These are phyloP conservation scores for Eumerus sabulonum DNA, from an alignment of 2,888 invertebrate genomes.

Conservation along the genomic window DNA sequence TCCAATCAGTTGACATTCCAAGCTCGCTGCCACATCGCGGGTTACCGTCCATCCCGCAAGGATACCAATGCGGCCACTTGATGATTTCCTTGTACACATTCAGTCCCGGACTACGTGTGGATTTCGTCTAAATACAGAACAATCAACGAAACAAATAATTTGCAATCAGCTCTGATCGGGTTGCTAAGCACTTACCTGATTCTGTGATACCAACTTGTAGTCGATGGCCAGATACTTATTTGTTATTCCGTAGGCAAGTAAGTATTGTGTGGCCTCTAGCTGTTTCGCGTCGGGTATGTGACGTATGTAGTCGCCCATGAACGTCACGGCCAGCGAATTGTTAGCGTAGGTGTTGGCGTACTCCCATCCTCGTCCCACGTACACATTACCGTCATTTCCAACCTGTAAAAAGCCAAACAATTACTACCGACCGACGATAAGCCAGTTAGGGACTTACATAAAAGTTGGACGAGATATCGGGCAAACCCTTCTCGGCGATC, in stretches of 20 bases:
- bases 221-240: constrained; percentile 77
- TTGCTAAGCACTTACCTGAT: constrained; percentile 76
- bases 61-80: constrained; percentile 80
- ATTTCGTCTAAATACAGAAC: constrained; percentile 74
- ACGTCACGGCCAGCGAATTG: constrained; percentile 79
- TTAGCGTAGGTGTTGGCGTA: constrained; percentile 80
- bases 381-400: constrained; percentile 81
- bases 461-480: constrained; percentile 79
- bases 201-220: constrained; percentile 80
- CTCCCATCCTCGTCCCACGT: constrained; percentile 81
- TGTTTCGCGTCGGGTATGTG: constrained; percentile 78
- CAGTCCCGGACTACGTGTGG: constrained; percentile 80
- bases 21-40: constrained; percentile 76
- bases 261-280: constrained; percentile 78
- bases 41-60: constrained; percentile 73
- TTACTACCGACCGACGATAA: not conserved
- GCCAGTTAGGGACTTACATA: constrained; percentile 73
- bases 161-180: constrained; percentile 7
- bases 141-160: constrained; percentile 13
- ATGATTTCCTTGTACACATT: constrained; percentile 79
- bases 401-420: constrained; percentile 73
- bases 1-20: constrained; percentile 74
- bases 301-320: constrained; percentile 80
- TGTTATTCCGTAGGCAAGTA: constrained; percentile 79
- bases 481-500: constrained; percentile 76